Conservation (phyloP, 1,140 invertebrate genomes). For the Cotesia vestalis region DNA sequence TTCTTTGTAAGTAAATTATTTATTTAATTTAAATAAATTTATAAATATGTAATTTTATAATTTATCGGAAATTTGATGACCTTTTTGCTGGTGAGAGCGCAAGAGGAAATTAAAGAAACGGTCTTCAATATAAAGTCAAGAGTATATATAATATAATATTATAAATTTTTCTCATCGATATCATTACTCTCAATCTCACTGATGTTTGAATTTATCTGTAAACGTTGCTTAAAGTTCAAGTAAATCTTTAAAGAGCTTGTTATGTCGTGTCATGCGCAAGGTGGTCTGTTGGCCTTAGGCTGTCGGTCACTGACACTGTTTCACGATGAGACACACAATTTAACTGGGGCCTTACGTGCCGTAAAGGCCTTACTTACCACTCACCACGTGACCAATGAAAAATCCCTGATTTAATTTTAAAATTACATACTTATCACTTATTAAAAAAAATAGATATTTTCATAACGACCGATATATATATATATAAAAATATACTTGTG, state of each 20-base stretch:
- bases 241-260: slow-evolving; percentile 4
- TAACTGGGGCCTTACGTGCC: slow-evolving; percentile 40
- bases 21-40: neutral
- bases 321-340: slow-evolving; percentile 53
- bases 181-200: neutral
- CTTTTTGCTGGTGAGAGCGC: slow-evolving; percentile 19
- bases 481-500: too few relatives aligned
- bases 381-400: slow-evolving; percentile 31
- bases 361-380: neutral
- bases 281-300: slow-evolving; percentile 60
- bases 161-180: neutral
- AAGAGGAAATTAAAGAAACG: slow-evolving; percentile 2
- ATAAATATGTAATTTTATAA: slow-evolving; percentile 10
- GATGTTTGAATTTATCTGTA: neutral
- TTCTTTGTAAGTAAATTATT: slow-evolving; percentile 1
- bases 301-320: slow-evolving; percentile 67
- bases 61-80: slow-evolving; percentile 1
- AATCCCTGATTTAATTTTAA: neutral
- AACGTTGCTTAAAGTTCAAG: slow-evolving; percentile 36
- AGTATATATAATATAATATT: neutral
- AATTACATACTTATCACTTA: neutral
- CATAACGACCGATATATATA: too few relatives aligned
- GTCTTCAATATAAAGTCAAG: neutral
- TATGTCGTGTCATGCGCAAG: slow-evolving; percentile 17
- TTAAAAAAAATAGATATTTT: too few relatives aligned